Evolutionary conservation across 2,113 vertebrate genomes (phyloP).

Genomic region (Orycteropus afer): DNA sequence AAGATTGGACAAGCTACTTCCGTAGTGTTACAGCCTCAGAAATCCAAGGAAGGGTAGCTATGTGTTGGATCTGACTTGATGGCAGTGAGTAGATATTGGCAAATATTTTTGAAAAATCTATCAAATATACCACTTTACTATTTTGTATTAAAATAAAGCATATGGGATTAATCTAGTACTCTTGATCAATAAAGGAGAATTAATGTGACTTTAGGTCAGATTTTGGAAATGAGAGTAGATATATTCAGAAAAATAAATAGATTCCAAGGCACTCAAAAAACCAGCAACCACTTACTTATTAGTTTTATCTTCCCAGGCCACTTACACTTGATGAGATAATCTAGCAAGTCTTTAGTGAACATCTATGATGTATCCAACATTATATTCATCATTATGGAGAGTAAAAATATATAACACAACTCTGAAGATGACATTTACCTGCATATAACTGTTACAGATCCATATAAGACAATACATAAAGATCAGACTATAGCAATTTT

Average conservation of each 20-base stretch:
- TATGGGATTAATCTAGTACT: neutral
- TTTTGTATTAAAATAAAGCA: neutral
- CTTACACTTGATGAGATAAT: neutral
- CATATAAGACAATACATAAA: neutral
- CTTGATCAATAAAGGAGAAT: neutral
- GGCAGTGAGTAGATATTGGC: too few relatives aligned
- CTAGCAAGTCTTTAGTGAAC: neutral
- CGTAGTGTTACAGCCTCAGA: too few relatives aligned
- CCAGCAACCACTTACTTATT: neutral
- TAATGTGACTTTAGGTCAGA: neutral
- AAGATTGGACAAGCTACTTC: too few relatives aligned
- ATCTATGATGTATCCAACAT: fast-evolving
- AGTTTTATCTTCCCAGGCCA: neutral
- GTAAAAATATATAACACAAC: neutral
- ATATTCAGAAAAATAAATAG: neutral
- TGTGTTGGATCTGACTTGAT: too few relatives aligned
- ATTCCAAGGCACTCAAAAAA: neutral
- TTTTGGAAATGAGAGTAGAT: neutral
- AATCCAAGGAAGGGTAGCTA: too few relatives aligned
- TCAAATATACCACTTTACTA: neutral
- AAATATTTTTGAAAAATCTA: too few relatives aligned
- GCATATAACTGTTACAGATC: neutral
- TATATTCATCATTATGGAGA: neutral
- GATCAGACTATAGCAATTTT: conserved; percentile 13
- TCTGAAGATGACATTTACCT: neutral